A percentile compares a stretch with the other conserved stretches of the same genome.
These are phyloP conservation scores for Lasius platythorax DNA, from an alignment of 2,888 invertebrate species.

Conservation along the genomic window DNA sequence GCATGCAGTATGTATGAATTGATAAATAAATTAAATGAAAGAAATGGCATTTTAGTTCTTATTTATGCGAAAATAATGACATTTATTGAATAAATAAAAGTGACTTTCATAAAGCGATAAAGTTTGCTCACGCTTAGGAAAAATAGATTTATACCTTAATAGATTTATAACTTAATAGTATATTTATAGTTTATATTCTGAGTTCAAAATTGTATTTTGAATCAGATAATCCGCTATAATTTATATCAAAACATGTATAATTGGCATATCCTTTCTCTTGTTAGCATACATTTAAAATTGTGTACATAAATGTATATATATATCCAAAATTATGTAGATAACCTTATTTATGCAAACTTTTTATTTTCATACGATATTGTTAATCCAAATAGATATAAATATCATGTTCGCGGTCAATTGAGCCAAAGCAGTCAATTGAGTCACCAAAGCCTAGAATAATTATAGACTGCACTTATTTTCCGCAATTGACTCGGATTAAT, in stretches of 20 bases:
- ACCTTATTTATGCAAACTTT: not conserved
- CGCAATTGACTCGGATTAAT: slow-evolving; percentile 1
- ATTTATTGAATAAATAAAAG: slow-evolving; percentile 40
- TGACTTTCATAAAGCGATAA: not conserved
- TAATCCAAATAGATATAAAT: not conserved
- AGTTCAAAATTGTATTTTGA: not conserved
- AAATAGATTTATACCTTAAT: not conserved
- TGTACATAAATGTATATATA: not conserved
- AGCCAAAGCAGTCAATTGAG: not conserved
- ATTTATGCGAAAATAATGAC: slow-evolving; percentile 14
- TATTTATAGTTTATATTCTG: not conserved
- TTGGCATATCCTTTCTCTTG: not conserved
- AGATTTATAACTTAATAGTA: not conserved
- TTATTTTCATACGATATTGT: not conserved
- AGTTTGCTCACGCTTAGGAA: not conserved
- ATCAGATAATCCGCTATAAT: not conserved
- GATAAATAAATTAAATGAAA: slow-evolving; percentile 22
- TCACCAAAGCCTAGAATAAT: not conserved
- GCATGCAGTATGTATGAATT: slow-evolving; percentile 7
- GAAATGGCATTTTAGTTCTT: slow-evolving; percentile 9
- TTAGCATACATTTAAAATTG: not conserved
- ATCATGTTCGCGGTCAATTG: no score
- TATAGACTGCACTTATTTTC: not conserved
- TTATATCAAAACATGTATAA: not conserved
- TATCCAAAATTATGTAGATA: not conserved